Evolutionary conservation across 2,113 vertebrate species (phyloP).

Genomic region (Calyptommatus sinebrachiatus): DNA sequence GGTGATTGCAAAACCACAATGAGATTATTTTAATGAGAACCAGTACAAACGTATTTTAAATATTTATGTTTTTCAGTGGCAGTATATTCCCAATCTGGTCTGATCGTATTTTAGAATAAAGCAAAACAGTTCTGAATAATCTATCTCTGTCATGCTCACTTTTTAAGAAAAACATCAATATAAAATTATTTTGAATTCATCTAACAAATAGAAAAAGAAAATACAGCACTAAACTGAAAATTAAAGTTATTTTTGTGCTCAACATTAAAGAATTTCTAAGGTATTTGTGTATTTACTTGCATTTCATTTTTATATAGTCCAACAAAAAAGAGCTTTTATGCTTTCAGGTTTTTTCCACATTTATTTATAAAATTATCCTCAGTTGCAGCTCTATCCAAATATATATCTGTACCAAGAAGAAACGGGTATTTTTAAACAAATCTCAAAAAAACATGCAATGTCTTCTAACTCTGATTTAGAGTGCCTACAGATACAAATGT

Average conservation of each 20-base stretch:
- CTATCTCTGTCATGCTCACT: too few relatives aligned
- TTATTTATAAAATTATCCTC: background rate
- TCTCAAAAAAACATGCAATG: background rate
- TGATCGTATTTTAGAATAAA: too few relatives aligned
- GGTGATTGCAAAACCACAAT: too few relatives aligned
- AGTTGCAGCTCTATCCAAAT: background rate
- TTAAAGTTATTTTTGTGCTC: background rate
- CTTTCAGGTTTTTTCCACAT: background rate
- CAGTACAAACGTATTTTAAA: too few relatives aligned
- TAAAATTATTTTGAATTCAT: background rate
- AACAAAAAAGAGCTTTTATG: background rate
- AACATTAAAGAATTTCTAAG: background rate
- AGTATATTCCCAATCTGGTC: too few relatives aligned
- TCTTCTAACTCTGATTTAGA: background rate
- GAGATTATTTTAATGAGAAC: too few relatives aligned
- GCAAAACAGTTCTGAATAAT: too few relatives aligned
- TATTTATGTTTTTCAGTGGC: too few relatives aligned
- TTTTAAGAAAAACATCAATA: too few relatives aligned
- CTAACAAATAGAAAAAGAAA: background rate
- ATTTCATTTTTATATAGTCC: background rate
- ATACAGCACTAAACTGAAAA: background rate
- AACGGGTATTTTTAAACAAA: background rate
- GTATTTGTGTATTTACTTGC: background rate
- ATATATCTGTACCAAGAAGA: background rate
- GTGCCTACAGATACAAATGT: background rate